phyloP scores from a whole-genome alignment of 2,888 invertebrate species.

The Xestobium rufovillosum region DNA sequence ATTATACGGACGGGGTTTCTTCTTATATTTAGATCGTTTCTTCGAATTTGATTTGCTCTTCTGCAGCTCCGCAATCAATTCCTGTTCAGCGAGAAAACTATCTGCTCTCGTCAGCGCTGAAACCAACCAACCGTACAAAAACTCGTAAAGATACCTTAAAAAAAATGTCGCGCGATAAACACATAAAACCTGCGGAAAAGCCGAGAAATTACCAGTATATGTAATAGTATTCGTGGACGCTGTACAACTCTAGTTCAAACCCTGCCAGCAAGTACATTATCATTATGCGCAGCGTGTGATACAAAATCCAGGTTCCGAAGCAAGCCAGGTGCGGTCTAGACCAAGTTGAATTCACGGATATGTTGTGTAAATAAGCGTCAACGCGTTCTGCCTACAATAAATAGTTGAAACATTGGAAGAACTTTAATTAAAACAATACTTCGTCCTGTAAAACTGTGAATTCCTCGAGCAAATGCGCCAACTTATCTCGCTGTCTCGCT shows the following conservation, averaged over 20 bases:
- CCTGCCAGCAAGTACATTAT: slow-evolving; percentile 89
- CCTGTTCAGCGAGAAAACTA: slow-evolving; percentile 66
- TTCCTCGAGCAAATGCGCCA: slow-evolving; percentile 83
- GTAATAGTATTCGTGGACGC: slow-evolving; percentile 92
- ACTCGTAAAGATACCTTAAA: slow-evolving; percentile 82
- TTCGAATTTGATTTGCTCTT: slow-evolving; percentile 50
- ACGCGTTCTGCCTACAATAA: slow-evolving; percentile 74
- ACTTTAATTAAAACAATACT: slow-evolving; percentile 44
- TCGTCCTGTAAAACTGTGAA: slow-evolving; percentile 88
- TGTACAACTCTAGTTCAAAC: slow-evolving; percentile 91
- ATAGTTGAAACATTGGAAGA: slow-evolving; percentile 2
- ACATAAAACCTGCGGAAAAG: slow-evolving; percentile 3
- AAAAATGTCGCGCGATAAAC: slow-evolving; percentile 8
- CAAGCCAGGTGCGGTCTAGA: slow-evolving; percentile 71
- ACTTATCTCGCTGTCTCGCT: slow-evolving; percentile 89
- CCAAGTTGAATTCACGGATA: slow-evolving; percentile 60
- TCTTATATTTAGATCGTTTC: slow-evolving; percentile 56
- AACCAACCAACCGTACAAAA: slow-evolving; percentile 87
- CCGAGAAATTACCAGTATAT: slow-evolving; percentile 77
- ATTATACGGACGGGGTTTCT: slow-evolving; percentile 62
- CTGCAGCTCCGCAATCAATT: slow-evolving; percentile 43
- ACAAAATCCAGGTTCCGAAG: slow-evolving; percentile 91
- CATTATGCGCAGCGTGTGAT: slow-evolving; percentile 89
- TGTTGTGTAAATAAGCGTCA: slow-evolving; percentile 70
- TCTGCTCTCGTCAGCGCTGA: slow-evolving; percentile 88